Evolutionary conservation across 2,113 vertebrate species (phyloP).

Genomic region (Urocynchramus pylzowi): DNA sequence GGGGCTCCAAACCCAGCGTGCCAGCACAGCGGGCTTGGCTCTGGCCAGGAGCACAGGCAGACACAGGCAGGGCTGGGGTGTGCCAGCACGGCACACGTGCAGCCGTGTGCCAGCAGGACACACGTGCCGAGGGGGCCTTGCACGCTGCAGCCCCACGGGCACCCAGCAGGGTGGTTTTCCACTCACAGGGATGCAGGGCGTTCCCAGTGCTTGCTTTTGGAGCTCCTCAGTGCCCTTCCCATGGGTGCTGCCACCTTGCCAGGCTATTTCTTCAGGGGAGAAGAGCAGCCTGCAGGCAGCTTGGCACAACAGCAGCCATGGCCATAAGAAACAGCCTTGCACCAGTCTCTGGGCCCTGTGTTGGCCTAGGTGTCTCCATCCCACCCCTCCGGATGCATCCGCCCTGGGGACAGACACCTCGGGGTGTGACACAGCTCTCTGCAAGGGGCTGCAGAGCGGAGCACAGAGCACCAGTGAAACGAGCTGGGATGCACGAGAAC

Average conservation of each 20-base stretch:
- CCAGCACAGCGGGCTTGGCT: fast-evolving
- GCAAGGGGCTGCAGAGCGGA: background rate
- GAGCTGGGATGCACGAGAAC: background rate
- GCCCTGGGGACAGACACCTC: fast-evolving
- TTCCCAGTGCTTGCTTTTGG: fast-evolving
- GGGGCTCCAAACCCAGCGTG: background rate
- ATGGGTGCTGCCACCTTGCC: background rate
- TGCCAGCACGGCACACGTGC: fast-evolving
- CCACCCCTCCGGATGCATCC: fast-evolving
- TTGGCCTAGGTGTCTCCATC: background rate
- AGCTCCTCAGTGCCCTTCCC: background rate
- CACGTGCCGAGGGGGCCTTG: fast-evolving
- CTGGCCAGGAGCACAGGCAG: fast-evolving
- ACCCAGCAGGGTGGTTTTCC: background rate
- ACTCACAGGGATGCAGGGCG: background rate
- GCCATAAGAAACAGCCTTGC: background rate
- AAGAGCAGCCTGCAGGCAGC: background rate
- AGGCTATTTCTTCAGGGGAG: fast-evolving
- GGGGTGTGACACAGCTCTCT: background rate
- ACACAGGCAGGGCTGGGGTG: background rate
- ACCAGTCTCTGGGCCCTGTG: too few species aligned
- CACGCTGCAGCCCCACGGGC: fast-evolving
- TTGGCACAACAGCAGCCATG: background rate
- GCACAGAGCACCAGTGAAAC: background rate
- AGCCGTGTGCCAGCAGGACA: background rate